Percentiles rank a stretch among this genome's conserved stretches.
phyloP scores from a whole-genome alignment of 2,113 vertebrate species.

The Eurypyga helias region DNA sequence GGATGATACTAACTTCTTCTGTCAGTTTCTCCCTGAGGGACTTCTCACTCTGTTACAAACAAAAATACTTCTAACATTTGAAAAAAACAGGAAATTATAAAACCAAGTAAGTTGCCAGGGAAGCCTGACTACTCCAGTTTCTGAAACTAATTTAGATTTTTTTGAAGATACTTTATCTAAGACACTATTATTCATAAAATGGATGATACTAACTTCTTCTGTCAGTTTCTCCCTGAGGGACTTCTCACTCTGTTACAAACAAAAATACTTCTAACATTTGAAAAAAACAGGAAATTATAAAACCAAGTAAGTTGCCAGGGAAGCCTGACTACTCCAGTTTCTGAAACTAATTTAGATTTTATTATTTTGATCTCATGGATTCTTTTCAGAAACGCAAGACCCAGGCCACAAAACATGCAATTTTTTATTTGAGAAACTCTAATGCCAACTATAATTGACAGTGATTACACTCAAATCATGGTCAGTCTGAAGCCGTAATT shows the following conservation, averaged over 20 bases:
- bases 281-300: constrained; percentile 7
- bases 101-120: not conserved
- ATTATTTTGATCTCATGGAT: not conserved
- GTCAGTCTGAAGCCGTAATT: not conserved
- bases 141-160: constrained; percentile 13
- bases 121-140: not conserved
- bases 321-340: not conserved
- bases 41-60: not conserved
- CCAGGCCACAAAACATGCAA: not conserved
- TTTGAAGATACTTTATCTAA: not conserved
- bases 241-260: not conserved
- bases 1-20: not conserved
- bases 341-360: constrained; percentile 13
- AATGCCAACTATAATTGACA: not conserved
- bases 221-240: not conserved
- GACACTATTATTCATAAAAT: not conserved
- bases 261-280: not conserved
- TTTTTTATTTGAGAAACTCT: not conserved
- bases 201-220: not conserved
- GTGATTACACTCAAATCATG: not conserved
- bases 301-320: not conserved
- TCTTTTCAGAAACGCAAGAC: not conserved
- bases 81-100: constrained; percentile 4
- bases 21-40: not conserved
- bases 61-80: not conserved